A percentile compares a stretch with the other conserved stretches of the same genome.
Conservation (phyloP, 2,888 invertebrate genomes). For the Conomelus anceps region DNA sequence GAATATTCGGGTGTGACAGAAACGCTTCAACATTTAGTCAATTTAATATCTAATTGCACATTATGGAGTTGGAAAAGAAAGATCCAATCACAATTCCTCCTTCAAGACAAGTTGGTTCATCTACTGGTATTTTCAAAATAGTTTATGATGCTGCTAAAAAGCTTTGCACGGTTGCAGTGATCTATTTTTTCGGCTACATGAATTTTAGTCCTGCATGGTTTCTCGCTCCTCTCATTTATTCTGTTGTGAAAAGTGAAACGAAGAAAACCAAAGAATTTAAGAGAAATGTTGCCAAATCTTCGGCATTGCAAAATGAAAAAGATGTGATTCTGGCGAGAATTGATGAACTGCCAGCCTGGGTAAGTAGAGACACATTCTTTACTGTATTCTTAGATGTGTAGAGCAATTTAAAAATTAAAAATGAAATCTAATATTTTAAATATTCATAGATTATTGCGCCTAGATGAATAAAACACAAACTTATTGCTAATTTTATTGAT, state of each 20-base stretch:
- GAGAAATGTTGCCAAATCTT: conserved; percentile 67
- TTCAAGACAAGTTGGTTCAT: conserved; percentile 35
- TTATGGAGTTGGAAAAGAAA: neutral
- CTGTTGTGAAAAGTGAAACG: conserved; percentile 73
- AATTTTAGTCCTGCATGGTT: conserved; percentile 87
- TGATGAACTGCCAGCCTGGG: conserved; percentile 92
- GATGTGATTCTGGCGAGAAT: conserved; percentile 78
- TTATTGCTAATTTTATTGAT: no score
- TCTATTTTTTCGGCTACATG: conserved; percentile 77
- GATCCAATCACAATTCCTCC: neutral
- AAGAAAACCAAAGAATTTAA: conserved; percentile 65
- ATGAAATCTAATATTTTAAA: no score
- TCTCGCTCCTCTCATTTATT: conserved; percentile 68
- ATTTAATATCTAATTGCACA: neutral
- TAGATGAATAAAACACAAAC: no score
- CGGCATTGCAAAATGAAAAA: conserved; percentile 73
- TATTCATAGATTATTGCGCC: no score
- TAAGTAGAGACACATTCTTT: conserved; percentile 44
- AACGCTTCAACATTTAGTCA: neutral
- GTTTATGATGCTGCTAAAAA: conserved; percentile 60
- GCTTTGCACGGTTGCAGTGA: conserved; percentile 63
- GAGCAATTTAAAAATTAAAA: no score
- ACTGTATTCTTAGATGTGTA: no score
- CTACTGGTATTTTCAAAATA: conserved; percentile 50
- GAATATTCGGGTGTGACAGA: neutral